Base-by-base conservation (phyloP, 2,888 invertebrate species). In the Parelbella ahira region DNA sequence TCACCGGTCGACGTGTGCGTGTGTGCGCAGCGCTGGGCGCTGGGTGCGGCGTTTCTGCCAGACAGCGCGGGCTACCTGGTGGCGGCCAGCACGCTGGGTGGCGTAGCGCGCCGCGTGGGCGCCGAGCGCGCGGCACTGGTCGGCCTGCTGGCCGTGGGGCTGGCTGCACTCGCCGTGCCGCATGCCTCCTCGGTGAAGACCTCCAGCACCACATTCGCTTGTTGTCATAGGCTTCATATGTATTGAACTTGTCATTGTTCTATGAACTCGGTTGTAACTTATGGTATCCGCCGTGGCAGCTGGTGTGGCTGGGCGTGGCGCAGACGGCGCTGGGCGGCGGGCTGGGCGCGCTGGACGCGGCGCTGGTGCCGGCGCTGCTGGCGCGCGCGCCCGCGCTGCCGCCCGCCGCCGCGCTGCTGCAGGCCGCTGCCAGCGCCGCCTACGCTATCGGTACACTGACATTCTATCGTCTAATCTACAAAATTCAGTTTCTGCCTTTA, bases 61-160 rank as follows among this genome's bases (percentile, higher is more conserved):
- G 86, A 86, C 68, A 82, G 82, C 56, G 60, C 60, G 43, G 84
- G 76, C 44, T 86, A 86, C 70, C 54, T 81, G 51, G 48, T 63
- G 48, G 73, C 73, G n/a, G 66, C 82, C 15, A 68, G 60, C 46
- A 42, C 52, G 50, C 56, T 72, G 46, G 78, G 79, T 38, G 68
- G 66, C 4, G 46, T 41, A 13, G 51, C 50, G 50, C 47, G 51
- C 63, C 68, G 61, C 51, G 60, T 44, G 52, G 63, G 45, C 36
- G 69, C 37, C 50, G 72, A 45, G 76, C 82, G 70, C 54, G 87
- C 67, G 64, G 68, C 60, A 72, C 72, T 63, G 51, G 32, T 45
- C 19, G 62, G 56, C 0, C 67, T 71, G 54, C 38, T 65, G 1
- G 56, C 58, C 23, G 76, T 80, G 1, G 82, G 68, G 0, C 37